These are phyloP conservation scores for Patella caerulea DNA, from an alignment of 2,888 invertebrate genomes.

Conservation along the genomic window DNA sequence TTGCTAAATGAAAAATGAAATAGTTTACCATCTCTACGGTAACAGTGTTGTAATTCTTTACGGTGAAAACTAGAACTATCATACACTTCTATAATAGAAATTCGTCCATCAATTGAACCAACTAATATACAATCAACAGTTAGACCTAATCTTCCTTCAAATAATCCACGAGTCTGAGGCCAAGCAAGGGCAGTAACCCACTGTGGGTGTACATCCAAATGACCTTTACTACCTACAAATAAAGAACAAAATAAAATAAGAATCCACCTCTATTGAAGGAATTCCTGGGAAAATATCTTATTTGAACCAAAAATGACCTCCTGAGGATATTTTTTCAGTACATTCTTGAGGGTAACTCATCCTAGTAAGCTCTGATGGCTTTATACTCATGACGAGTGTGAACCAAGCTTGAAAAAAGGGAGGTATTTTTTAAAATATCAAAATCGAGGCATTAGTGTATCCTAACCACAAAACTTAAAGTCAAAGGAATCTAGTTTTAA, in stretches of 20 bases:
- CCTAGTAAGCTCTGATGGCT: too few species aligned
- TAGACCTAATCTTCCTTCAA: slow-evolving; percentile 64
- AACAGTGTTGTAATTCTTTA: slow-evolving; percentile 64
- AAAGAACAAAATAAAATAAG: too few species aligned
- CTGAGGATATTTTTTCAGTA: too few species aligned
- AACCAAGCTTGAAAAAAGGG: too few species aligned
- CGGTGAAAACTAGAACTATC: slow-evolving; percentile 58
- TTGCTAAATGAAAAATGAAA: background rate
- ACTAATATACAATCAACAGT: slow-evolving; percentile 73
- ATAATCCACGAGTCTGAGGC: slow-evolving; percentile 70
- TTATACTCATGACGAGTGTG: too few species aligned
- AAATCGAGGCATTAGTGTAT: too few species aligned
- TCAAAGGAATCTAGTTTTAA: background rate
- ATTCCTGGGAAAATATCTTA: too few species aligned
- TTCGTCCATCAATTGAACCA: slow-evolving; percentile 75
- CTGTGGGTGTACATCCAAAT: slow-evolving; percentile 69
- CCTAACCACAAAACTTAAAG: background rate
- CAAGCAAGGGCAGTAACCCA: slow-evolving; percentile 73
- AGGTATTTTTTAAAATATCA: too few species aligned
- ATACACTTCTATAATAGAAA: slow-evolving; percentile 62
- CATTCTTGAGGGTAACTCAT: too few species aligned
- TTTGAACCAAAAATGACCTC: too few species aligned
- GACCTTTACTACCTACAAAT: slow-evolving; percentile 72
- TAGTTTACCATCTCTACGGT: slow-evolving; percentile 55
- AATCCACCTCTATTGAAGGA: too few species aligned